Evolutionary conservation across 92 coral and sea anemone species (phyloP), one percentile per base, ranked within the genome.

Genomic region (Siderastrea siderea): DNA sequence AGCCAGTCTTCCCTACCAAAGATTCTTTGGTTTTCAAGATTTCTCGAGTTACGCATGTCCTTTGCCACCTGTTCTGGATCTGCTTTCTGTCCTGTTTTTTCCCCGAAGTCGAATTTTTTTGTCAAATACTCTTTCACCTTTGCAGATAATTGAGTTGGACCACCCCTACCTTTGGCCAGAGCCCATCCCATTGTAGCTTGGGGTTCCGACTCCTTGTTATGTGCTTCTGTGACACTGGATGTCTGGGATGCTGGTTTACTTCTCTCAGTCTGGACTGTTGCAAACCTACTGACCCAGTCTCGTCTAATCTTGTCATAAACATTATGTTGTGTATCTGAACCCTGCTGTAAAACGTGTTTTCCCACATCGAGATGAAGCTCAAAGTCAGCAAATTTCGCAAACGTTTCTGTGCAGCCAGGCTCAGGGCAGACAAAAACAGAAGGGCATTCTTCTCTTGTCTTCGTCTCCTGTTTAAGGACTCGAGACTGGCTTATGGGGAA

Each of bases 1-100:
- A 91, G 83, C 91, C 94, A 86, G 4, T 89, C 90, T 69, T 92
- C 88, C 17, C 86, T 65, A 43, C 64, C 68, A 75, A 78, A 90
- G n/a, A n/a, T n/a, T n/a, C n/a, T n/a, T n/a, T n/a, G n/a, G n/a
- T n/a, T n/a, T n/a, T 80, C 79, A 8, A 45, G 54, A 49, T 74
- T 77, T 61, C 84, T 84, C n/a, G 96, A 86, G 43, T 86, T 84
- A 16, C 96, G 85, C 96, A 81, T 88, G 72, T 91, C 96, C 74
- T 52, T 66, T 43, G 92, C 75, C 6, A 91, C 91, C 79, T 88
- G 93, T 16, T 82, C 78, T 53, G 96, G 82, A 81, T 81, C 79
- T 1, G 61, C 90, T n/a, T 94, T 94, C 49, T 87, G 90, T 19
- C 96, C 94, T 3, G 96, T 87, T 68, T 85, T 84, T 81, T n/a